Evolutionary conservation across 2,797 vertebrate genomes (phyloP).

Genomic region (Fistularia commersonii): DNA sequence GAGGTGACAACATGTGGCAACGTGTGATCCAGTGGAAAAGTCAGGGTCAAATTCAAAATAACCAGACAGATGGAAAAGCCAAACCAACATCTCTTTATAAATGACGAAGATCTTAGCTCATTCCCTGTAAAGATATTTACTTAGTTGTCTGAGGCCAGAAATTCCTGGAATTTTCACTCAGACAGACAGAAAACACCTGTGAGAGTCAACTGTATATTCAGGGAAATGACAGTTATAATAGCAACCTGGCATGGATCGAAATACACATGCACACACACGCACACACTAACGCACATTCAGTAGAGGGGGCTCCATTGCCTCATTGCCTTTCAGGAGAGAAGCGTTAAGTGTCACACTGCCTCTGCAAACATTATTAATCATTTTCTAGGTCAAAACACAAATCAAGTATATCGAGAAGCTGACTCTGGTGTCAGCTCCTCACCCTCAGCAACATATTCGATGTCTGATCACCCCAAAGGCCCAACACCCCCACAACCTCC

Average conservation of each 20-base stretch:
- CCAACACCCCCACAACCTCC: not conserved
- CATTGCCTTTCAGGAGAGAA: constrained; percentile 26
- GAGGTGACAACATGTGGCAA: too few species aligned
- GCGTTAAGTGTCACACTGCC: constrained; percentile 43
- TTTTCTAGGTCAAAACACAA: constrained; percentile 55
- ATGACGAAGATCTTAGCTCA: too few species aligned
- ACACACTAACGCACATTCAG: constrained; percentile 1
- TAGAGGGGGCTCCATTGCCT: constrained; percentile 20
- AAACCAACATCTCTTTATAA: too few species aligned
- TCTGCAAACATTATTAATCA: constrained; percentile 28
- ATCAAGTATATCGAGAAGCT: constrained; percentile 30
- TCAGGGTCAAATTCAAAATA: too few species aligned
- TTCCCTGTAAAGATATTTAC: too few species aligned
- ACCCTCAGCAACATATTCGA: constrained; percentile 21
- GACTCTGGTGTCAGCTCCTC: constrained; percentile 13
- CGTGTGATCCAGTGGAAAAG: too few species aligned
- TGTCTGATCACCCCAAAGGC: constrained; percentile 32
- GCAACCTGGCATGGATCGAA: too few species aligned
- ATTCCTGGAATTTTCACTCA: too few species aligned
- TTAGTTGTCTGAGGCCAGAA: too few species aligned
- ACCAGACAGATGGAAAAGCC: too few species aligned
- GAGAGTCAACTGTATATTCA: constrained; percentile 10
- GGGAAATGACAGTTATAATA: not conserved
- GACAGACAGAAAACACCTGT: too few species aligned
- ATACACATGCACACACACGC: constrained; percentile 1